Base-by-base conservation (phyloP, 1,140 invertebrate genomes). In the Panagrolaimus sp. region DNA sequence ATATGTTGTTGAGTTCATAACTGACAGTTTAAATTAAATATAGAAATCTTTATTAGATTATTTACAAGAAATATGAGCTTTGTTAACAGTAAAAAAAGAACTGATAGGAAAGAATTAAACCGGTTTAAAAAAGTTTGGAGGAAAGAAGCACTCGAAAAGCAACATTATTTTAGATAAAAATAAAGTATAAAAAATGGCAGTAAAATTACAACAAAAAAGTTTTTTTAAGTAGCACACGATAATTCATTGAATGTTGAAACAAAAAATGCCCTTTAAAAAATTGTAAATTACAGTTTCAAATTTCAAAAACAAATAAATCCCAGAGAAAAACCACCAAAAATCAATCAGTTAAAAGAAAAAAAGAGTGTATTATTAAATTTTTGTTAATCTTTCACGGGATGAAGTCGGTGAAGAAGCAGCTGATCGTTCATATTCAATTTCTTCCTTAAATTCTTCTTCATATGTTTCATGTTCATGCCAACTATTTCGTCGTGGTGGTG, bases 391-490 rank as follows among this genome's bases (percentile, higher is more conserved):
- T 42, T 23, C 48, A 20, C 51, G 66, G 66, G 46, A 45, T 45
- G 43, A 43, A 67, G 48, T 25, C 27, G 23, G 8, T 5, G 67
- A 69, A 5, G 16, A 23, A 42, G 16, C 57, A 64, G 66, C 67
- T 5, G 20, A 20, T 11, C 51, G 11, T 57, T 57, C 51, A 27
- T 69, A 47, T 57, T 75, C 76, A 45, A 81, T 81, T 65, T 81
- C 79, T 71, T 83, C 79, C 42, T 81, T 82, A 63, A 76, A 83
- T 25, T 68, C 69, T 53, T 79, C 78, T 69, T 81, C 79, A 64
- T 76, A 78, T n/a, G 80, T 78, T 45, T 81, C 79, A 51, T 80
- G 77, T 46, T 80, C 75, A 42, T 79, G 75, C 74, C 78, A 77
- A 13, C 66, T 66, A 42, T 46, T 43, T 16, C 53, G 74, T n/a